phyloP scores from a whole-genome alignment of 2,888 invertebrate genomes.

The Hermodice carunculata region DNA sequence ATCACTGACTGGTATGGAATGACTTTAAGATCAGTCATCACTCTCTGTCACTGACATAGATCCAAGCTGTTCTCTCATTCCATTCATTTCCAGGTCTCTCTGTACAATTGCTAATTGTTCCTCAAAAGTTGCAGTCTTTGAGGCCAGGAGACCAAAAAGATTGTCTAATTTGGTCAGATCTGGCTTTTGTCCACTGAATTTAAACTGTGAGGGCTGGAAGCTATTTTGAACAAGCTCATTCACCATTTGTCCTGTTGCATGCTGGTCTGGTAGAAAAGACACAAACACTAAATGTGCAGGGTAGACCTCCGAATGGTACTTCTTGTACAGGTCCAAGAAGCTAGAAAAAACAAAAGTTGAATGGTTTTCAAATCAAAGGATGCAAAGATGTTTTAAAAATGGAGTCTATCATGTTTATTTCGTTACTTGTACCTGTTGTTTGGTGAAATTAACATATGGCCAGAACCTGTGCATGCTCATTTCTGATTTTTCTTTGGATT shows the following conservation, averaged over 20 bases:
- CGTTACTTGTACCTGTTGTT: no score
- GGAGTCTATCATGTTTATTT: no score
- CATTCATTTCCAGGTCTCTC: slow-evolving; percentile 31
- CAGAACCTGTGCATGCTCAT: no score
- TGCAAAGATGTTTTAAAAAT: no score
- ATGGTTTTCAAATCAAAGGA: no score
- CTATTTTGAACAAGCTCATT: slow-evolving; percentile 42
- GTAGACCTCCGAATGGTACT: slow-evolving; percentile 63
- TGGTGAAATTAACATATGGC: no score
- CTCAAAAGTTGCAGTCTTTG: slow-evolving; percentile 47
- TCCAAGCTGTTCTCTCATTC: no score
- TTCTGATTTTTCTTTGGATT: no score
- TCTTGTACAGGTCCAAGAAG: slow-evolving; percentile 57
- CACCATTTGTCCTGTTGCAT: slow-evolving; percentile 60
- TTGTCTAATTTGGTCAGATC: slow-evolving; percentile 67
- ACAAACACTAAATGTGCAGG: slow-evolving; percentile 67
- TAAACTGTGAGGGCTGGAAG: slow-evolving; percentile 55
- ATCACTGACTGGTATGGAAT: no score
- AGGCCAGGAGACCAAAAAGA: slow-evolving; percentile 60
- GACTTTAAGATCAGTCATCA: no score
- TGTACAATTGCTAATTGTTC: slow-evolving; percentile 40
- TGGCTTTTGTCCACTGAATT: slow-evolving; percentile 56
- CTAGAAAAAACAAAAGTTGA: no score
- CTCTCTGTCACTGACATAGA: no score
- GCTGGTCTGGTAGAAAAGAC: slow-evolving; percentile 62